Percentiles rank a stretch among this genome's conserved stretches.
Conservation (phyloP, 2,113 vertebrate species). For the Notarius quadriscutis region DNA sequence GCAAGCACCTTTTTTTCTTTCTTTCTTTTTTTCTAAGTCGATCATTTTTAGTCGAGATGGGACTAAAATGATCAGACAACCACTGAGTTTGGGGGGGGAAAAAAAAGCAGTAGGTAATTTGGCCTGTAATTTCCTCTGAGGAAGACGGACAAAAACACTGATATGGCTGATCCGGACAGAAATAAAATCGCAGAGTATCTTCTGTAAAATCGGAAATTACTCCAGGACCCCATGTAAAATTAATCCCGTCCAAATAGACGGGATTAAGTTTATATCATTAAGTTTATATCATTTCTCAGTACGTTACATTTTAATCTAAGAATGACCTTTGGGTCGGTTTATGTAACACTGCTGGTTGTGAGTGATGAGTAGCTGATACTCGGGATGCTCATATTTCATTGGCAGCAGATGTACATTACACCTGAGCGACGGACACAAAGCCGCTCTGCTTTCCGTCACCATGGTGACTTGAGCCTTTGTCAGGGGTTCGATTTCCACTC, state of each 20-base stretch:
- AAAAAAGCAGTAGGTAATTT: too few relatives aligned
- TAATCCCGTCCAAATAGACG: neutral
- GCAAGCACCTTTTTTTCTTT: too few relatives aligned
- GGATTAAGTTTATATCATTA: too few relatives aligned
- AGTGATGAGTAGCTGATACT: slow-evolving; percentile 15
- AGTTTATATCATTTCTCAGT: neutral
- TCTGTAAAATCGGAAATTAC: too few relatives aligned
- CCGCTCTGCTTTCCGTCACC: slow-evolving; percentile 25
- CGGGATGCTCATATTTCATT: slow-evolving; percentile 49
- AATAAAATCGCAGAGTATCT: too few relatives aligned
- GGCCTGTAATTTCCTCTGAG: too few relatives aligned
- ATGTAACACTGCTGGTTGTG: neutral
- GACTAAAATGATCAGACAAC: too few relatives aligned
- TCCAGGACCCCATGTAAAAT: neutral
- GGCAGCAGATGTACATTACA: slow-evolving; percentile 39
- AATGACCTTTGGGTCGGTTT: neutral
- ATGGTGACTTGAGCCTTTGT: slow-evolving; percentile 34
- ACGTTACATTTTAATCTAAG: neutral
- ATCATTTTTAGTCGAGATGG: too few relatives aligned
- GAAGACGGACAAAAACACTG: too few relatives aligned
- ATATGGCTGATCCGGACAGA: too few relatives aligned
- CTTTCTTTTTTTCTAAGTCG: too few relatives aligned
- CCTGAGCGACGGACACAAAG: slow-evolving; percentile 28
- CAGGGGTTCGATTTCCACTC: slow-evolving; percentile 41
- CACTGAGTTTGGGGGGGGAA: too few relatives aligned